phyloP scores from a whole-genome alignment of 1,140 invertebrate genomes.

The Calephelis virginiensis region DNA sequence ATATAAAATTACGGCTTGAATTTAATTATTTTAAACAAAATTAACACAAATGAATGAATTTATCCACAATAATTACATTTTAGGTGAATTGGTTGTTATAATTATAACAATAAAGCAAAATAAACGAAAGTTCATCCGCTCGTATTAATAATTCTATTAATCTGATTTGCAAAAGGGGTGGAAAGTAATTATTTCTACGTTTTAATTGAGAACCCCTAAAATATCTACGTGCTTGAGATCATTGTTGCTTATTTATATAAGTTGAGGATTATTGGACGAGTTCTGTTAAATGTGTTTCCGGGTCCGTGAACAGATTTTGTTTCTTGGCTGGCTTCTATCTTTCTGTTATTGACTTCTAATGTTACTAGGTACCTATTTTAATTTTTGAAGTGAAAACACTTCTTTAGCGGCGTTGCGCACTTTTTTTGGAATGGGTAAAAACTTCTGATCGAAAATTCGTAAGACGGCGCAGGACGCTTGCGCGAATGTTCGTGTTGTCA shows the following conservation, averaged over 20 bases:
- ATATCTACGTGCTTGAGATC: slow-evolving; percentile 61
- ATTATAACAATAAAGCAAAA: slow-evolving; percentile 19
- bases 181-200: slow-evolving; percentile 71
- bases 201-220: slow-evolving; percentile 72
- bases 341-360: not conserved
- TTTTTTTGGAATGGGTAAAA: too few species aligned
- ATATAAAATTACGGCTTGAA: not conserved
- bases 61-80: not conserved
- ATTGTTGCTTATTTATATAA: slow-evolving; percentile 34
- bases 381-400: too few species aligned
- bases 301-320: not conserved
- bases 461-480: too few species aligned
- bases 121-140: slow-evolving; percentile 21
- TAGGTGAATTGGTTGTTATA: slow-evolving; percentile 17
- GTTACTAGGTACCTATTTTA: too few species aligned
- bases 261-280: slow-evolving; percentile 2
- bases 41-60: not conserved
- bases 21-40: not conserved
- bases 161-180: slow-evolving; percentile 68
- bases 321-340: not conserved
- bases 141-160: slow-evolving; percentile 36
- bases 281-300: not conserved
- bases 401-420: too few species aligned
- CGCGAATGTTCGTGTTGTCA: too few species aligned
- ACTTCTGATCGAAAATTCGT: too few species aligned